These are phyloP conservation scores for Anastrepha ludens DNA, from an alignment of 1,140 invertebrate genomes.

Conservation along the genomic window DNA sequence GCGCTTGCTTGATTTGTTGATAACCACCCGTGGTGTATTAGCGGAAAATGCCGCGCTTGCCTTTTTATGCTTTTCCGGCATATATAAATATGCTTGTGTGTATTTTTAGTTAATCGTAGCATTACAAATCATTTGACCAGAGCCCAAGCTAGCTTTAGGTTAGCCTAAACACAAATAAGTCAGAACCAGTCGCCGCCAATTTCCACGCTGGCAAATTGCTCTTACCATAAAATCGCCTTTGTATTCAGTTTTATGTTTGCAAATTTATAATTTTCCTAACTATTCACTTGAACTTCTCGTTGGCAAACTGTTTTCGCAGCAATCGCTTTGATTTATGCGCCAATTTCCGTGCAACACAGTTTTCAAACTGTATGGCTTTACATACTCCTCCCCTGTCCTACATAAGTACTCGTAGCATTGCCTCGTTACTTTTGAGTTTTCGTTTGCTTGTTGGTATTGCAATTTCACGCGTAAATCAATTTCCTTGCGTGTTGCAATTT, in stretches of 20 bases:
- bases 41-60: not conserved
- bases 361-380: not conserved
- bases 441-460: not conserved
- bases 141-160: not conserved
- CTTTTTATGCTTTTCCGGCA: not conserved
- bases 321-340: not conserved
- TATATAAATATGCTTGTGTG: not conserved
- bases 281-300: no score
- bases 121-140: not conserved
- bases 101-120: not conserved
- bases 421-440: not conserved
- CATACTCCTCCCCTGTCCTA: no score
- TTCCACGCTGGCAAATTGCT: not conserved
- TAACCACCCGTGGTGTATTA: slow-evolving; percentile 29
- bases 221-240: not conserved
- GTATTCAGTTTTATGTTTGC: no score
- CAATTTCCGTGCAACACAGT: slow-evolving; percentile 3
- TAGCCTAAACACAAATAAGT: not conserved
- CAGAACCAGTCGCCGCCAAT: no score
- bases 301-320: no score
- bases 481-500: slow-evolving; percentile 23
- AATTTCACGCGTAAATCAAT: slow-evolving; percentile 41
- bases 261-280: no score
- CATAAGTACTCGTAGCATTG: not conserved
- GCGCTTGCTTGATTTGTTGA: not conserved